Evolutionary conservation across 2,113 vertebrate species (phyloP).

Genomic region (Falco punctatus): DNA sequence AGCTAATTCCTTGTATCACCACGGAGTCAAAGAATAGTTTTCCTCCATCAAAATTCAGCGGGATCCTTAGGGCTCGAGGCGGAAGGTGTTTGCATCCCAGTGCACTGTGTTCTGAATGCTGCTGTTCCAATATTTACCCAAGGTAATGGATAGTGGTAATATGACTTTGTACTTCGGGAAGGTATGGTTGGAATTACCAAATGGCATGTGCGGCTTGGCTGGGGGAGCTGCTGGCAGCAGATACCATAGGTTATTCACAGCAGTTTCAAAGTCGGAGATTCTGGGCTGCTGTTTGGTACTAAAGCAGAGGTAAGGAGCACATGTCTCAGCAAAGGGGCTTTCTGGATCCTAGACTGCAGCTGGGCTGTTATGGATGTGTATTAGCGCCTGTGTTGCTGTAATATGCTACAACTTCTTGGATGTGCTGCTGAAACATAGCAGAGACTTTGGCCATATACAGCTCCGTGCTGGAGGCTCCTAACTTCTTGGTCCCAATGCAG

Average conservation of each 20-base stretch:
- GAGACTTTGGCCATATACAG: neutral
- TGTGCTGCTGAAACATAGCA: neutral
- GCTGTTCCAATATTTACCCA: neutral
- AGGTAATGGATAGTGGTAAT: neutral
- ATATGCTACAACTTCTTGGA: neutral
- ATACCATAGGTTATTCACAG: neutral
- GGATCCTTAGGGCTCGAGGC: neutral
- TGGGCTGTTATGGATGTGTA: fast-evolving
- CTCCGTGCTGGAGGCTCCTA: neutral
- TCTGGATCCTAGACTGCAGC: neutral
- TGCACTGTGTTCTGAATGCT: neutral
- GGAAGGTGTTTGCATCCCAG: neutral
- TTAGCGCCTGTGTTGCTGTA: no score
- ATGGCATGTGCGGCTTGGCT: neutral
- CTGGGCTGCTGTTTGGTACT: neutral
- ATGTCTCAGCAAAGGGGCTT: neutral
- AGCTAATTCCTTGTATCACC: neutral
- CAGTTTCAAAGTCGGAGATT: neutral
- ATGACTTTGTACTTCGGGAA: neutral
- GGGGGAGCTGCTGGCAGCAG: neutral
- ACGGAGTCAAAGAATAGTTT: neutral
- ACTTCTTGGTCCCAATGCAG: neutral
- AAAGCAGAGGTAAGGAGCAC: neutral
- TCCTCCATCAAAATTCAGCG: neutral
- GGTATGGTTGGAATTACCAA: neutral